Evolutionary conservation across 1,140 invertebrate species (phyloP), one percentile per base, ranked within the genome.

Genomic region (Penaeus japonicus): DNA sequence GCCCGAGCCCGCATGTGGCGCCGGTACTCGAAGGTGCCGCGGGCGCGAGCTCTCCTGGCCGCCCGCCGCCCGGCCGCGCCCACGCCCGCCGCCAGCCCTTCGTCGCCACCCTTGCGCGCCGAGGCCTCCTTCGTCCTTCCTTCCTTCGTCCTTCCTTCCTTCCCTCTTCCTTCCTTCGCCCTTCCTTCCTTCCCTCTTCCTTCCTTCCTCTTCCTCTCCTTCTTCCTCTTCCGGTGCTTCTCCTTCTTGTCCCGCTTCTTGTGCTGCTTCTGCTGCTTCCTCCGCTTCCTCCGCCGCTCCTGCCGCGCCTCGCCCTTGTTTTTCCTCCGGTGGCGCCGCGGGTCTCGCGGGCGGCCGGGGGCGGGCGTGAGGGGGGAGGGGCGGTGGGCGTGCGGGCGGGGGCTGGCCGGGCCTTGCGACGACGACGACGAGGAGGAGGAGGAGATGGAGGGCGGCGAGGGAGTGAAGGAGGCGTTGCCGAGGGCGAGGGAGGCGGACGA

Each of bases 261-360:
- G 20, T 22, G 15, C 75, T 18, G 55, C 47, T n/a, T 30, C 32
- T 54, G 24, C 22, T 55, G 78, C 24, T 70, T 79, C 73, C 39
- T 85, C 20, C 27, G 73, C 27, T 55, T 54, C 53, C 35, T 32
- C 20, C 27, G n/a, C 32, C 75, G 54, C 27, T 65, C 30, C 30
- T 39, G 22, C 73, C 57, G 53, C 27, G 39, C 35, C 70, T 77
- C 84, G 27, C 18, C 54, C 7, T 78, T 27, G 24, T 55, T 32
- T 85, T 85, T 85, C 73, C 84, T 35, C 18, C 84, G 47, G 70
- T 85, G 84, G 2, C 84, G 53, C 32, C 54, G 73, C 7, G 73
- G 84, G 73, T 86, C 84, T 2, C 84, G 73, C 15, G 70, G 70
- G 54, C 24, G 70, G 47, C 55, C 70, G 30, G 73, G 54, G 75